These are phyloP conservation scores for Yponomeuta cagnagella DNA, from an alignment of 2,888 invertebrate genomes.

Conservation along the genomic window DNA sequence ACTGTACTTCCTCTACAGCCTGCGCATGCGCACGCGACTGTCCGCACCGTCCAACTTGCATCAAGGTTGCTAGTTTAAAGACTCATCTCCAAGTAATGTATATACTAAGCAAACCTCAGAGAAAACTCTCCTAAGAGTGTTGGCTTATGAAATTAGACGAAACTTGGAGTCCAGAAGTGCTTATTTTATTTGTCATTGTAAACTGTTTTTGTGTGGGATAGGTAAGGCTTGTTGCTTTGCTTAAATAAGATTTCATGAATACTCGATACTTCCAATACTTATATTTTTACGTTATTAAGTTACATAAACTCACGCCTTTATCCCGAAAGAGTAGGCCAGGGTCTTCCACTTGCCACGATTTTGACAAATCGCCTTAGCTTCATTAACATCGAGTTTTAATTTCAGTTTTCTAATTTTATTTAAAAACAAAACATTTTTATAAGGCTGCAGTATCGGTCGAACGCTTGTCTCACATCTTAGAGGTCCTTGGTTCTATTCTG, in stretches of 20 bases:
- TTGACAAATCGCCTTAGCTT: too few relatives aligned
- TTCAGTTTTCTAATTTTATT: too few relatives aligned
- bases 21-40: conserved; percentile 16
- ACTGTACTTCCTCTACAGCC: neutral
- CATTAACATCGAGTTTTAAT: too few relatives aligned
- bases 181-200: neutral
- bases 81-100: neutral
- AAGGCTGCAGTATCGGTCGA: neutral
- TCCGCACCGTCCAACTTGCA: conserved; percentile 8
- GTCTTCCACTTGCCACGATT: too few relatives aligned
- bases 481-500: too few relatives aligned
- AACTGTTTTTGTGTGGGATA: neutral
- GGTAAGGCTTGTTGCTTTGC: neutral
- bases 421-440: too few relatives aligned
- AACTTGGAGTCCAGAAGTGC: neutral
- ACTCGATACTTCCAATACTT: too few relatives aligned
- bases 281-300: too few relatives aligned
- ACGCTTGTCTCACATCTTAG: neutral
- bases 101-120: neutral
- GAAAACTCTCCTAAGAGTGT: neutral
- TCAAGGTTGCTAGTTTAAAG: conserved; percentile 3
- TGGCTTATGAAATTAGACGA: neutral
- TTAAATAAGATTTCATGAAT: too few relatives aligned
- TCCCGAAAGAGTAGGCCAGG: too few relatives aligned
- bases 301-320: too few relatives aligned